A percentile compares a stretch with the other conserved stretches of the same genome.
These are phyloP conservation scores for Nomada fucata DNA, from an alignment of 2,888 invertebrate species.

Conservation along the genomic window DNA sequence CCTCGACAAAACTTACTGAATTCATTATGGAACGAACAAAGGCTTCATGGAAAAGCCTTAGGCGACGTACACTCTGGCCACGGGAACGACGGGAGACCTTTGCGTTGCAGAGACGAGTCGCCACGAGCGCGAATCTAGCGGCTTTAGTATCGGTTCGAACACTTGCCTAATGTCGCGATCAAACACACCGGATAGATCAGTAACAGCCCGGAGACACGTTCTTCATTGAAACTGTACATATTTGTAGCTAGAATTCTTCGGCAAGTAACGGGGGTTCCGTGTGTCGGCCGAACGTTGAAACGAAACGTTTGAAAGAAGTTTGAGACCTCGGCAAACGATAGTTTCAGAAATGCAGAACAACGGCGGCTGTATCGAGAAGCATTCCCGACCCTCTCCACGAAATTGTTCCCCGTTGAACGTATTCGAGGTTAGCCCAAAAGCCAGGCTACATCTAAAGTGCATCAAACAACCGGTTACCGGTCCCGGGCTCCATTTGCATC, in stretches of 20 bases:
- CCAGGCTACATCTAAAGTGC: conserved; percentile 14
- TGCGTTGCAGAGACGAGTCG: conserved; percentile 36
- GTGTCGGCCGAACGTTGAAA: not conserved
- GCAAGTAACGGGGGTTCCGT: not conserved
- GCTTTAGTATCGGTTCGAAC: not conserved
- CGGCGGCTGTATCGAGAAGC: not conserved
- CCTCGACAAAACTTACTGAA: conserved; percentile 83
- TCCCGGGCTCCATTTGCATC: conserved; percentile 24
- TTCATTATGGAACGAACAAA: conserved; percentile 82
- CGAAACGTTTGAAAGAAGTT: not conserved
- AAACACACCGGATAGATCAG: too few species aligned
- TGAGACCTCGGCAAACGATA: too few species aligned
- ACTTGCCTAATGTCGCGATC: not conserved
- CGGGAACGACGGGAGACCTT: conserved; percentile 51
- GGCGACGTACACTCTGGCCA: conserved; percentile 71
- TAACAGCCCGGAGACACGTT: not conserved
- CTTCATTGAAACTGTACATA: not conserved
- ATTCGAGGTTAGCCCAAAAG: conserved; percentile 22
- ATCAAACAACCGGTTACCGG: conserved; percentile 17
- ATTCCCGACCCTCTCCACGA: not conserved
- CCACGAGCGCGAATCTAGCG: conserved; percentile 19
- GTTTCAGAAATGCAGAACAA: not conserved
- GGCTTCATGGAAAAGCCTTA: conserved; percentile 77
- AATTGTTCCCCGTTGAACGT: not conserved
- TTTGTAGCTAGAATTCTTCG: not conserved